These are phyloP conservation scores for Brachyopa scutellaris DNA, from an alignment of 2,888 invertebrate species.

Conservation along the genomic window DNA sequence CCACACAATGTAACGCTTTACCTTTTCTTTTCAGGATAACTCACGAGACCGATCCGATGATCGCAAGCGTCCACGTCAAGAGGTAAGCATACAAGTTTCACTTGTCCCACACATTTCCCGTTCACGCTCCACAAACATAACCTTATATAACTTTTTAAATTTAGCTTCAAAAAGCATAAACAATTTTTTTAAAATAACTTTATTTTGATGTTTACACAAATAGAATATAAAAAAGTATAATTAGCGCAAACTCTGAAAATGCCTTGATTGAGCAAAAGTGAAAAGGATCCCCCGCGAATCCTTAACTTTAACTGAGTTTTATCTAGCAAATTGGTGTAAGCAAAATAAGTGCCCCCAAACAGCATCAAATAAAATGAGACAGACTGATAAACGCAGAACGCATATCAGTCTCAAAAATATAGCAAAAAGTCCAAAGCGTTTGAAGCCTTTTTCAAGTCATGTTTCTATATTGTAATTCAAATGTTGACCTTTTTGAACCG, in stretches of 20 bases:
- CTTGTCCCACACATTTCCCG: not conserved
- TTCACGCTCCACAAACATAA: constrained; percentile 19
- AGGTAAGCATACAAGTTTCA: constrained; percentile 77
- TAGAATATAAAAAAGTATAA: constrained; percentile 72
- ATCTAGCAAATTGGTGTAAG: constrained; percentile 52
- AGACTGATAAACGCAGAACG: constrained; percentile 43
- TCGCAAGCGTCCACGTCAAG: constrained; percentile 80
- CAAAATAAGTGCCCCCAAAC: constrained; percentile 37
- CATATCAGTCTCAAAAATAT: constrained; percentile 45
- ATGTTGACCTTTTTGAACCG: constrained; percentile 17
- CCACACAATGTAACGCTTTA: no score
- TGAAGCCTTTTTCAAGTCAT: constrained; percentile 61
- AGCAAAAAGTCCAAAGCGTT: constrained; percentile 35
- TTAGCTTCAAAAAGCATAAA: constrained; percentile 47
- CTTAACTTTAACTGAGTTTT: constrained; percentile 67
- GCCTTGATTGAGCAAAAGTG: constrained; percentile 65
- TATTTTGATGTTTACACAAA: constrained; percentile 74
- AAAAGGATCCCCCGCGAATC: constrained; percentile 47
- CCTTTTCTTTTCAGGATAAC: constrained; percentile 76
- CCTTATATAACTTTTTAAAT: constrained; percentile 9
- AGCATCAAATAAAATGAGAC: constrained; percentile 43
- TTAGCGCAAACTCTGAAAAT: constrained; percentile 63
- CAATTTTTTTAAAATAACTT: constrained; percentile 59
- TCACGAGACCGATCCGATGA: constrained; percentile 80
- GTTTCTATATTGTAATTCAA: constrained; percentile 53